Evolutionary conservation across 2,113 vertebrate genomes (phyloP), one percentile per base, ranked within the genome.

Genomic region (Thalassoma bifasciatum): DNA sequence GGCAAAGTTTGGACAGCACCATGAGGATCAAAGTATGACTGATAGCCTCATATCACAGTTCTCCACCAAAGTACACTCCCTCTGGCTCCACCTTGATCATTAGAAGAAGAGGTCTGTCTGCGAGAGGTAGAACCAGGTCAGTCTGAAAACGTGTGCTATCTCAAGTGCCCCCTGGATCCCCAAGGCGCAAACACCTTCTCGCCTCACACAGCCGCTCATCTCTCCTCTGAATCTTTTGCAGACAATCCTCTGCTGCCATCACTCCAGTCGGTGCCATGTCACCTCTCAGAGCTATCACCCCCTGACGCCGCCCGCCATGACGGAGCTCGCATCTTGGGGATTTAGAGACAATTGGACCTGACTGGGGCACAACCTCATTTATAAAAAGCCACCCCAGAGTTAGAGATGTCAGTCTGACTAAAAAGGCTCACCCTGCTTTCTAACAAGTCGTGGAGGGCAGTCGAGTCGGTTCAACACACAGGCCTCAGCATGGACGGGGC

Each of bases 341-440:
- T 87, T 90, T 66, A 81, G 73, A 87, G 89, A 91, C 90, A 89
- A 91, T 90, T 85, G 84, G 66, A 87, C 71, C 51, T 86, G 91
- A 91, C 90, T 90, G 77, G 90, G 85, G 78, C 86, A 59, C 76
- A 83, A 87, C 91, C 90, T 86, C 84, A 88, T 91, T 89, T 85
- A 87, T 60, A 79, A 77, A 86, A 78, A 85, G 81, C 81, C 84
- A 84, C 85, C 84, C 83, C 62, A 69, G 83, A 92, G 79, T 86
- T 81, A 79, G 83, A 87, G 74, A 50, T 83, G 87, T 87, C 89
- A 82, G 64, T 68, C 82, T 67, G 81, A 72, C 79, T 79, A 82
- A 90, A 80, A 88, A 68, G 67, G 66, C 67, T 80, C 53, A 77
- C 72, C 64, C 76, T 24, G 22, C 72, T 85, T 58, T 70, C 77